These are phyloP conservation scores for Emydocephalus ijimae DNA, from an alignment of 2,113 vertebrate species.

Conservation along the genomic window DNA sequence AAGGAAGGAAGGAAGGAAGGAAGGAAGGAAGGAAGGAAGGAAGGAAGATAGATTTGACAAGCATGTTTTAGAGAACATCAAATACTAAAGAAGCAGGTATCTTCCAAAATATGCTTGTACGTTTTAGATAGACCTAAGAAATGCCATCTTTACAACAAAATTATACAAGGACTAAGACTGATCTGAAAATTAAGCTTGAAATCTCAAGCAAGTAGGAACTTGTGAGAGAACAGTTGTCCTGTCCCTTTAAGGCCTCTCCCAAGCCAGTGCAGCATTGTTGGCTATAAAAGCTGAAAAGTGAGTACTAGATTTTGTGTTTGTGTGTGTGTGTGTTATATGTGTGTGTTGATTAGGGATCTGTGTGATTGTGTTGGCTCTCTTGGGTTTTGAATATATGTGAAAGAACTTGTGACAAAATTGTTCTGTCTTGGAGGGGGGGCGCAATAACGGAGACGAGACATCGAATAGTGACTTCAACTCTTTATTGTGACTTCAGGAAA, in stretches of 20 bases:
- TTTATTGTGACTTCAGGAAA: too few relatives aligned
- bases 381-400: not conserved
- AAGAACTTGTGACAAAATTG: not conserved
- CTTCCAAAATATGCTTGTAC: not conserved
- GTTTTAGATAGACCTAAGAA: not conserved
- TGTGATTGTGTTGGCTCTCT: not conserved
- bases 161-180: not conserved
- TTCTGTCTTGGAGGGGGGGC: too few relatives aligned
- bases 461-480: too few relatives aligned
- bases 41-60: not conserved
- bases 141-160: not conserved
- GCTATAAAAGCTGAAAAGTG: not conserved
- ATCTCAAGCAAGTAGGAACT: not conserved
- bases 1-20: not conserved
- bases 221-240: not conserved
- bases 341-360: not conserved
- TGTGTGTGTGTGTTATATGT: not conserved
- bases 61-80: not conserved
- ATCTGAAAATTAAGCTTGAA: not conserved
- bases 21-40: not conserved
- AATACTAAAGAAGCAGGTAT: not conserved
- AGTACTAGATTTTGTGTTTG: not conserved
- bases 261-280: not conserved
- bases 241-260: not conserved
- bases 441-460: too few relatives aligned